Conservation (phyloP, 2,797 vertebrate genomes). For the Tympanoctomys barrerae region DNA sequence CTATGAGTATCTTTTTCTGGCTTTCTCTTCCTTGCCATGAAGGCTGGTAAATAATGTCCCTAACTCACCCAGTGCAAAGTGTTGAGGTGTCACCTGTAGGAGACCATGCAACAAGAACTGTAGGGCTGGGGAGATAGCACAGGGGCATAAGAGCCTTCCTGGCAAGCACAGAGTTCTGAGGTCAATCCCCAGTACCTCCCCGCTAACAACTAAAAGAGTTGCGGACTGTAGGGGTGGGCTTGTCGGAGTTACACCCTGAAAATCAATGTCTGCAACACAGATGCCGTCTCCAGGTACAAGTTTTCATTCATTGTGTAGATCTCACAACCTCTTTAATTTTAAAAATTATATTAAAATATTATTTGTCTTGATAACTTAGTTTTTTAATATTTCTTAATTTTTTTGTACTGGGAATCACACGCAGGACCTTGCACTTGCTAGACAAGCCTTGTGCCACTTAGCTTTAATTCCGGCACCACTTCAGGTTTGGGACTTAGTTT, state of each 20-base stretch:
- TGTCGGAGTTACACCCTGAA: rapidly evolving
- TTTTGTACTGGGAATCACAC: too few relatives aligned
- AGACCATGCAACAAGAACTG: rapidly evolving
- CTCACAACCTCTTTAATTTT: not conserved
- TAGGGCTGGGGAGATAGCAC: too few relatives aligned
- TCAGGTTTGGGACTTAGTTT: not conserved
- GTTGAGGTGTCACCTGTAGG: rapidly evolving
- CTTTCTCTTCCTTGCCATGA: not conserved
- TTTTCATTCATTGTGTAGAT: not conserved
- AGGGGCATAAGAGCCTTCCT: too few relatives aligned
- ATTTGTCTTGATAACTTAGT: not conserved
- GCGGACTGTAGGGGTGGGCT: rapidly evolving
- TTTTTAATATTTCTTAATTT: too few relatives aligned
- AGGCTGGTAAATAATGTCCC: rapidly evolving
- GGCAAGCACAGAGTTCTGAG: too few relatives aligned
- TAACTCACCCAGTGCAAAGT: rapidly evolving
- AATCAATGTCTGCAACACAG: rapidly evolving
- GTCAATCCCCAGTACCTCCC: too few relatives aligned
- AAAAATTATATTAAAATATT: not conserved
- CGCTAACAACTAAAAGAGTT: too few relatives aligned
- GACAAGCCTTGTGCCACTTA: too few relatives aligned
- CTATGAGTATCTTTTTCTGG: not conserved
- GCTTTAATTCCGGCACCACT: too few relatives aligned
- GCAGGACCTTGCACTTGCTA: too few relatives aligned
- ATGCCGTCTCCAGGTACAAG: rapidly evolving